Evolutionary conservation across 1,140 invertebrate genomes (phyloP).

Genomic region (Patella vulgata): DNA sequence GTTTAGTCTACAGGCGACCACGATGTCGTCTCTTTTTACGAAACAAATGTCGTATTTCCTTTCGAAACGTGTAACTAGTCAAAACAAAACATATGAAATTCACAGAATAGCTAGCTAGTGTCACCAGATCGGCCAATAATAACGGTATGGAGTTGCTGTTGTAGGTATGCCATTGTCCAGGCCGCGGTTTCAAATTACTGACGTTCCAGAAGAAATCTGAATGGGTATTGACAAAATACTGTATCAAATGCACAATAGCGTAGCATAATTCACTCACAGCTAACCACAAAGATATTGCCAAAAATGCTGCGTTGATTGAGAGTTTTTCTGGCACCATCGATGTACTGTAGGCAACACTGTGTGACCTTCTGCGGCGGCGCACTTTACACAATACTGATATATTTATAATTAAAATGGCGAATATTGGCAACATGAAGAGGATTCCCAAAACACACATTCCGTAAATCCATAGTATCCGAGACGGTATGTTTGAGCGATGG

Average conservation of each 20-base stretch:
- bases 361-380: not conserved
- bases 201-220: not conserved
- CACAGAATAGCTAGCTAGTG: conserved; percentile 15
- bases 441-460: conserved; percentile 13
- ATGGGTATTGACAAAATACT: conserved; percentile 14
- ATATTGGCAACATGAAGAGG: conserved; percentile 14
- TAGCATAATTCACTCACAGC: conserved; percentile 19
- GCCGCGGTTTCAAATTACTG: conserved; percentile 2
- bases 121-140: conserved; percentile 10
- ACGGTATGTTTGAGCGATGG: conserved; percentile 9
- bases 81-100: conserved; percentile 17
- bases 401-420: conserved; percentile 15
- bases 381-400: conserved; percentile 2
- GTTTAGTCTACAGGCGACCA: no score
- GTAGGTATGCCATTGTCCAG: conserved; percentile 17
- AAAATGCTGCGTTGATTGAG: conserved; percentile 18
- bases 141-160: conserved; percentile 9
- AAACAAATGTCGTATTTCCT: not conserved
- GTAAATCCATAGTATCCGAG: conserved; percentile 17
- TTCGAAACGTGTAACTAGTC: conserved; percentile 17
- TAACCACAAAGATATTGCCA: conserved; percentile 18
- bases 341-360: conserved; percentile 14
- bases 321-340: conserved; percentile 15
- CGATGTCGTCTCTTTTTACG: no score
- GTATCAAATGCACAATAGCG: conserved; percentile 15